Evolutionary conservation across 2,888 invertebrate species (phyloP), one percentile per base, ranked within the genome.

Genomic region (Parelbella ahira): DNA sequence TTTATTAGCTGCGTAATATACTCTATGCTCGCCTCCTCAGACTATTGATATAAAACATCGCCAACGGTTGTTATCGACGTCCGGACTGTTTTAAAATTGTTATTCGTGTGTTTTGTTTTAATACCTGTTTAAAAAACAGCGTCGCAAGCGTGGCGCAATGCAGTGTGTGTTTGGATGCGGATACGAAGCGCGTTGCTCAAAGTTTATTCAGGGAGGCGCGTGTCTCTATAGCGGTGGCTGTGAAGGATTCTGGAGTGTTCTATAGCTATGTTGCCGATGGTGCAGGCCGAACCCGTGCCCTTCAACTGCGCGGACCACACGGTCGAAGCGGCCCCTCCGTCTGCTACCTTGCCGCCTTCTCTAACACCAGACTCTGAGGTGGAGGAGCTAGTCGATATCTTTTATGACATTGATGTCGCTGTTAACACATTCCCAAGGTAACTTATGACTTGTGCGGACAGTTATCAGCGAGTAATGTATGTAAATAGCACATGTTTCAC

Each of bases 111-210:
- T 51, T 50, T 47, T 66, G 33, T 39, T 38, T 32, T 25, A 10
- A 32, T 41, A 41, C 20, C 13, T 33, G 41, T 24, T 41, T 61
- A 66, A 67, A 74, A 74, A 68, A 74, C 68, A 69, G 73, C 77
- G 74, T 74, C 78, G 75, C 63, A 67, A 73, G 70, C 69, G 83
- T 84, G 84, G 86, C 83, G 86, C 86, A 86, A 86, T 87, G 86
- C 86, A 81, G 84, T 83, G 82, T 81, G 78, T 82, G 78, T 83
- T 82, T 76, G 68, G 72, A 70, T 76, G 72, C 72, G 75, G 70
- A 76, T 76, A 77, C 63, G 60, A 69, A 68, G 65, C 71, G 76
- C 80, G 80, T 69, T 65, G 60, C 77, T 73, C 66, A 56, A 69
- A 73, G 67, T 68, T 74, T 56, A 68, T 68, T 56, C 59, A 65